Conservation (phyloP, 2,113 vertebrate species). For the Psilopogon haemacephalus region DNA sequence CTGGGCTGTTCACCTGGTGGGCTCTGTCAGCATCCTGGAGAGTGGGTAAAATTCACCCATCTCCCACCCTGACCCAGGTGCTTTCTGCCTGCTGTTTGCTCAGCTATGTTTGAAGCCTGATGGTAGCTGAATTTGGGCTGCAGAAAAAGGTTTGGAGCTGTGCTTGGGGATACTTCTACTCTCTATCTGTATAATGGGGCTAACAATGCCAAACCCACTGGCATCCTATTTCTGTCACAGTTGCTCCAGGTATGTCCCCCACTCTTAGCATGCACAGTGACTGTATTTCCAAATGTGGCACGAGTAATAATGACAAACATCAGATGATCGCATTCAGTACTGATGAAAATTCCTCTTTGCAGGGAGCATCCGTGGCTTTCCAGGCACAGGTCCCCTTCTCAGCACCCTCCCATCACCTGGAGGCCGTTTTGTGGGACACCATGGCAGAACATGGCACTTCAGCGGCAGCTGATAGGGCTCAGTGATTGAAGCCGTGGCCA, state of each 20-base stretch:
- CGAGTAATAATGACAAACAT: not conserved
- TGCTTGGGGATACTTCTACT: not conserved
- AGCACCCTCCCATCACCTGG: not conserved
- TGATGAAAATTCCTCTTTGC: not conserved
- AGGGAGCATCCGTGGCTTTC: not conserved
- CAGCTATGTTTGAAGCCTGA: not conserved
- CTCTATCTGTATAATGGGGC: not conserved
- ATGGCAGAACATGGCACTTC: accelerated
- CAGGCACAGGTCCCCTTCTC: not conserved
- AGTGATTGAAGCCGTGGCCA: not conserved
- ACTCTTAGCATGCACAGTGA: not conserved
- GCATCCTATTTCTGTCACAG: not conserved
- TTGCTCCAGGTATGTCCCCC: not conserved
- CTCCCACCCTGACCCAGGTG: not conserved
- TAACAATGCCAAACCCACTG: not conserved
- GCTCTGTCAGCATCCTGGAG: accelerated
- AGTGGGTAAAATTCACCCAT: not conserved
- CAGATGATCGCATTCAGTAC: not conserved
- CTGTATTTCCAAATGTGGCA: not conserved
- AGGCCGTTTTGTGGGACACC: not conserved
- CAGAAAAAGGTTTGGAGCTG: not conserved
- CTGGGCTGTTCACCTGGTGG: not conserved
- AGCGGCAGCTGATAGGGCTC: not conserved
- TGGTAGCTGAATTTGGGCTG: not conserved
- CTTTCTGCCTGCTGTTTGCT: not conserved